These are phyloP conservation scores for Halcyon leucocephala DNA, from an alignment of 2,797 vertebrate species.

Conservation along the genomic window DNA sequence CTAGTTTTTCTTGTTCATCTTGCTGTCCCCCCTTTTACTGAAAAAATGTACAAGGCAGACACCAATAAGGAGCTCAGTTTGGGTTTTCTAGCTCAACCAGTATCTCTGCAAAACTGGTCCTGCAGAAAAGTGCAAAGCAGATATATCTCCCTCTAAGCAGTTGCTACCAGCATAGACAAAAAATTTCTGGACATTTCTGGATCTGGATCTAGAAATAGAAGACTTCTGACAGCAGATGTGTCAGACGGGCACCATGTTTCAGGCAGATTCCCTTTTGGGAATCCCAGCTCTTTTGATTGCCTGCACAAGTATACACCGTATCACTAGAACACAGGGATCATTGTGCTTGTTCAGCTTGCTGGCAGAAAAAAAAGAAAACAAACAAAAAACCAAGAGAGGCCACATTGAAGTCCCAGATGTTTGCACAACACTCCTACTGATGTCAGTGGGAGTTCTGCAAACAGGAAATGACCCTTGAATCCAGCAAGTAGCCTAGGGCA, in stretches of 20 bases:
- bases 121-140: not conserved
- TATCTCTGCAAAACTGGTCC: not conserved
- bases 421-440: constrained; percentile 20
- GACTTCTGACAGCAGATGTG: not conserved
- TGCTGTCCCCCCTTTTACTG: not conserved
- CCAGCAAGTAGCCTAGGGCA: not conserved
- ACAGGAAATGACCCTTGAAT: constrained; percentile 29
- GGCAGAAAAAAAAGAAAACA: not conserved
- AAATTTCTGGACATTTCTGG: not conserved
- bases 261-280: not conserved
- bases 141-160: not conserved
- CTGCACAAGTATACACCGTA: fast-evolving
- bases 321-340: not conserved
- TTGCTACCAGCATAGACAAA: not conserved
- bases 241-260: not conserved
- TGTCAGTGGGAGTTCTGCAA: not conserved
- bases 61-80: not conserved
- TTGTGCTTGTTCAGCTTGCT: not conserved
- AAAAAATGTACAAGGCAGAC: constrained; percentile 42
- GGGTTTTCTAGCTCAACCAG: constrained; percentile 6
- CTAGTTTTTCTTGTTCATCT: constrained; percentile 65
- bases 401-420: not conserved
- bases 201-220: not conserved
- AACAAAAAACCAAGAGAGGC: not conserved
- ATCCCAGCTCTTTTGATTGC: not conserved